Percentiles rank a stretch among this genome's conserved stretches.
These are phyloP conservation scores for Acanthoscelides obtectus DNA, from an alignment of 2,888 invertebrate species.

Conservation along the genomic window DNA sequence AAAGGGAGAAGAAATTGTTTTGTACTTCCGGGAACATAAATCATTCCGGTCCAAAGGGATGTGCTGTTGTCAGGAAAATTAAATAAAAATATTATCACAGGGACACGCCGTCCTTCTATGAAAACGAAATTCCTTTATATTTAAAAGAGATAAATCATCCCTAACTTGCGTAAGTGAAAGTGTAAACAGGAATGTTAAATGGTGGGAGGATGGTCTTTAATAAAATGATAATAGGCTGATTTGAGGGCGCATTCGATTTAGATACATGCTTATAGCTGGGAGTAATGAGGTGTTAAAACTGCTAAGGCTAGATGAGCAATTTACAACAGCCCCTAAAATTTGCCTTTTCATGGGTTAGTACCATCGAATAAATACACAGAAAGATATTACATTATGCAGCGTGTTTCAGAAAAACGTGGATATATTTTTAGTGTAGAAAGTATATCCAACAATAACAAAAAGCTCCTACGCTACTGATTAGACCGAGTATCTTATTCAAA, in stretches of 20 bases:
- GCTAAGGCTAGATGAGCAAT: too few species aligned
- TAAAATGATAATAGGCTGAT: neutral
- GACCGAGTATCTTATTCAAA: too few species aligned
- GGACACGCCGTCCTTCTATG: neutral
- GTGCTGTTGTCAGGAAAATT: neutral
- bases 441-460: too few species aligned
- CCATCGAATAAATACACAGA: too few species aligned
- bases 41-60: neutral
- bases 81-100: neutral
- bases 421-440: too few species aligned
- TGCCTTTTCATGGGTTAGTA: too few species aligned
- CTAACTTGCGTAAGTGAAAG: neutral
- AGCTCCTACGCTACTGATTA: too few species aligned
- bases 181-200: neutral
- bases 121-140: neutral
- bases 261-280: too few species aligned
- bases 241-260: neutral
- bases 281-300: too few species aligned
- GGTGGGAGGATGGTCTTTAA: neutral
- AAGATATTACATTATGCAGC: too few species aligned
- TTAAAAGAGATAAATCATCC: neutral
- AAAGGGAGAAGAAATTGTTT: neutral
- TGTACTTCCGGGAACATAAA: neutral
- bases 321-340: too few species aligned
- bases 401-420: too few species aligned